Percentiles rank a stretch among this genome's conserved stretches.
Evolutionary conservation across 2,797 vertebrate species (phyloP).

Genomic region (Neoniphon sammara): DNA sequence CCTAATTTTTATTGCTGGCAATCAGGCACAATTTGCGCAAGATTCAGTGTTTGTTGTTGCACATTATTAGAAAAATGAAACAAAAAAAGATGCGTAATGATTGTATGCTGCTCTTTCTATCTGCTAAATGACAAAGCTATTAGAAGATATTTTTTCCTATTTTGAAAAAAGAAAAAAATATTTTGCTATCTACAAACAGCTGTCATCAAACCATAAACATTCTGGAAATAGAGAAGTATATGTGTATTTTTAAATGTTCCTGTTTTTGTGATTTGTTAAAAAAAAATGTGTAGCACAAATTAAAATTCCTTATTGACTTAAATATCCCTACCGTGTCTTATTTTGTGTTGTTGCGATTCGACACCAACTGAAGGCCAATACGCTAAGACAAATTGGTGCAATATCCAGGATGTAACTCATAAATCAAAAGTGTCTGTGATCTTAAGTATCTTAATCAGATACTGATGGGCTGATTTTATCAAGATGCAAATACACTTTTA

Average conservation of each 20-base stretch:
- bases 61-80: slow-evolving; percentile 61
- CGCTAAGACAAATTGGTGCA: too few species aligned
- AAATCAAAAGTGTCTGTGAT: too few species aligned
- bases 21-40: slow-evolving; percentile 68
- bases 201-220: slow-evolving; percentile 78
- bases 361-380: too few species aligned
- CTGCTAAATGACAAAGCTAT: slow-evolving; percentile 80
- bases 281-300: slow-evolving; percentile 80
- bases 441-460: too few species aligned
- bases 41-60: slow-evolving; percentile 75
- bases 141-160: slow-evolving; percentile 75
- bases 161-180: slow-evolving; percentile 71
- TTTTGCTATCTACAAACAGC: slow-evolving; percentile 78
- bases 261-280: slow-evolving; percentile 81
- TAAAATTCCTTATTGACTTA: slow-evolving; percentile 78
- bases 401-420: too few species aligned
- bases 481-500: too few species aligned
- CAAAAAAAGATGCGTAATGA: slow-evolving; percentile 65
- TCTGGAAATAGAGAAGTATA: slow-evolving; percentile 79
- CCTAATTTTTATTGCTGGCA: slow-evolving; percentile 59
- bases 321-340: slow-evolving; percentile 4
- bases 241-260: slow-evolving; percentile 82
- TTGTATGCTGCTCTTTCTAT: slow-evolving; percentile 78
- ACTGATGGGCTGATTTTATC: too few species aligned
- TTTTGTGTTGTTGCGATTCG: background rate